A percentile compares a stretch with the other conserved stretches of the same genome.
phyloP scores from a whole-genome alignment of 2,888 invertebrate genomes.

The Hemithea aestivaria region DNA sequence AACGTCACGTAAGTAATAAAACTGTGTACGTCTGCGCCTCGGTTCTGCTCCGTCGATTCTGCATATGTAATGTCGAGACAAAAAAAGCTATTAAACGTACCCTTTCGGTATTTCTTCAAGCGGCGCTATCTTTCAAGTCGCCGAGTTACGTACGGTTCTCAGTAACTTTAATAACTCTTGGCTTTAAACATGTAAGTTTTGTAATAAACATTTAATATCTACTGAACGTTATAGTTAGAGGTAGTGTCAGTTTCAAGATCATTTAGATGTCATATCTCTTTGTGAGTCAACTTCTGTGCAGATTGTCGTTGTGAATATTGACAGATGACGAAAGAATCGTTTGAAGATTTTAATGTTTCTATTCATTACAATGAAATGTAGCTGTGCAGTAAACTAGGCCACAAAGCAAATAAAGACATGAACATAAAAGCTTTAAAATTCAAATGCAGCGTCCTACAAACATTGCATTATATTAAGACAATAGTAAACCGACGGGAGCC shows the following conservation, averaged over 20 bases:
- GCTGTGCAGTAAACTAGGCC: constrained; percentile 17
- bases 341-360: constrained; percentile 1
- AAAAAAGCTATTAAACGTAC: constrained; percentile 54
- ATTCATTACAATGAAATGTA: constrained; percentile 8
- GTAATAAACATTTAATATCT: constrained; percentile 18
- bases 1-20: constrained; percentile 51
- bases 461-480: constrained; percentile 34
- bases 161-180: constrained; percentile 30
- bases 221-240: constrained; percentile 18
- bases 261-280: constrained; percentile 15
- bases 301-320: constrained; percentile 6
- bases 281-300: constrained; percentile 16
- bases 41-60: constrained; percentile 60
- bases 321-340: constrained; percentile 7
- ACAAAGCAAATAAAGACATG: constrained; percentile 18
- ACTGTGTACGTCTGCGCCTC: constrained; percentile 31
- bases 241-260: constrained; percentile 13
- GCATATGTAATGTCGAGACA: constrained; percentile 59
- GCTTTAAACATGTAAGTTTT: constrained; percentile 25
- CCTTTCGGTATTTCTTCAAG: constrained; percentile 51
- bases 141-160: constrained; percentile 36
- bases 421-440: constrained; percentile 18
- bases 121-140: constrained; percentile 59
- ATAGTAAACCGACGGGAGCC: constrained; percentile 30
- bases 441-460: constrained; percentile 24